Evolutionary conservation across 2,888 invertebrate genomes (phyloP), one percentile per base, ranked within the genome.

Genomic region (Athalia circularis): DNA sequence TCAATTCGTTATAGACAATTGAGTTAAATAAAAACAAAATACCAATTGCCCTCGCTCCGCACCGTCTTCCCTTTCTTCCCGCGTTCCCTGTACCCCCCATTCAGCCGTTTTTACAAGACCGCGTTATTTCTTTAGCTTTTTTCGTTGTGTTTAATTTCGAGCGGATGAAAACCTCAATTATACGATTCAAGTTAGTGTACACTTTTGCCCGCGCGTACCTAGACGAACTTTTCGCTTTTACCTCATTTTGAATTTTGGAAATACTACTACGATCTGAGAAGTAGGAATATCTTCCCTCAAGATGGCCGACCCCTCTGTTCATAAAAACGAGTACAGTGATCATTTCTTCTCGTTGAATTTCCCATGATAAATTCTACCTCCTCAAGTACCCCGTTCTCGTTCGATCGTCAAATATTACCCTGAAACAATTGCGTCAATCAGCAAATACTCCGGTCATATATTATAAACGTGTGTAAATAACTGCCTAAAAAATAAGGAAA

Each of bases 1-100:
- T 75, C 61, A 15, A 48, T 61, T 62, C 75, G 62, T 61, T 57
- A 52, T 43, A 50, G 50, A 64, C 75, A 52, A 64, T 64, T 52
- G 75, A 64, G 43, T 75, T 48, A 5, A 61, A 75, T 15, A 29
- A 64, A 64, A 64, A 75, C 48, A 11, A 62, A 50, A 61, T 29
- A 72, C 61, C 43, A 59, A 74, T 74, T 29, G 48, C 50, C 50
- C 43, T 50, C 15, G 13, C 9, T 11, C 29, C 54, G 45, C 54
- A 29, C 29, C 29, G 29, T 29, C 29, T 29, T 29, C 29, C 29
- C 29, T 29, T 29, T 29, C 29, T 29, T 29, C 29, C 29, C 29
- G 29, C 29, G 29, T 29, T 29, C 29, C 29, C 29, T 29, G 29
- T 29, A 29, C 29, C 29, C 29, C 29, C 29, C 29, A 29, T 29